A percentile compares a stretch with the other conserved stretches of the same genome.
Conservation (phyloP, 1,140 invertebrate species). For the Anadara kagoshimensis region DNA sequence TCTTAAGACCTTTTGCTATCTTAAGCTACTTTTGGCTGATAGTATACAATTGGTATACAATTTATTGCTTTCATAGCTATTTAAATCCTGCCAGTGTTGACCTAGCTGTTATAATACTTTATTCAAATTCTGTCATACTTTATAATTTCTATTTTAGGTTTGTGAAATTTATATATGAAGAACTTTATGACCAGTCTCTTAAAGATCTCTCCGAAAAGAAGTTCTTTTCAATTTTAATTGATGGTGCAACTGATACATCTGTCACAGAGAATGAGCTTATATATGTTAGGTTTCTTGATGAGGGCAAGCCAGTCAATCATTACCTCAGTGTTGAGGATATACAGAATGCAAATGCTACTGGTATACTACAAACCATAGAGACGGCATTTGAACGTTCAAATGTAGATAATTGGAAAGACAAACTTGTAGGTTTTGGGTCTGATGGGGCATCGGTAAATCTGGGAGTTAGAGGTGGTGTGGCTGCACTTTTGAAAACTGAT, state of each 20-base stretch:
- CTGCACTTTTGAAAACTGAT: background rate
- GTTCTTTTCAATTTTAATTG: slow-evolving; percentile 24
- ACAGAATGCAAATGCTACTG: slow-evolving; percentile 4
- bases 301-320: slow-evolving; percentile 12
- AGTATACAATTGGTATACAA: background rate
- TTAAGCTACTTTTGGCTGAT: background rate
- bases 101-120: background rate
- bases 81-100: background rate
- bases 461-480: slow-evolving; percentile 1
- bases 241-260: slow-evolving; percentile 19
- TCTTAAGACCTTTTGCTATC: background rate
- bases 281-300: slow-evolving; percentile 5
- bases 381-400: slow-evolving; percentile 7
- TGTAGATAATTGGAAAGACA: slow-evolving; percentile 12
- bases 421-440: slow-evolving; percentile 20
- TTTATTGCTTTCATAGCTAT: background rate
- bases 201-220: background rate
- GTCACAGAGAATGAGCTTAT: too few relatives aligned
- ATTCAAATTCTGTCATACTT: background rate
- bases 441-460: slow-evolving; percentile 29
- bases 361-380: slow-evolving; percentile 22
- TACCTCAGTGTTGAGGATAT: slow-evolving; percentile 18
- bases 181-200: background rate
- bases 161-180: slow-evolving; percentile 23
- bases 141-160: slow-evolving; percentile 1